A percentile compares a stretch with the other conserved stretches of the same genome.
These are phyloP conservation scores for Lydus trimaculatus DNA, from an alignment of 2,888 invertebrate species.

Conservation along the genomic window DNA sequence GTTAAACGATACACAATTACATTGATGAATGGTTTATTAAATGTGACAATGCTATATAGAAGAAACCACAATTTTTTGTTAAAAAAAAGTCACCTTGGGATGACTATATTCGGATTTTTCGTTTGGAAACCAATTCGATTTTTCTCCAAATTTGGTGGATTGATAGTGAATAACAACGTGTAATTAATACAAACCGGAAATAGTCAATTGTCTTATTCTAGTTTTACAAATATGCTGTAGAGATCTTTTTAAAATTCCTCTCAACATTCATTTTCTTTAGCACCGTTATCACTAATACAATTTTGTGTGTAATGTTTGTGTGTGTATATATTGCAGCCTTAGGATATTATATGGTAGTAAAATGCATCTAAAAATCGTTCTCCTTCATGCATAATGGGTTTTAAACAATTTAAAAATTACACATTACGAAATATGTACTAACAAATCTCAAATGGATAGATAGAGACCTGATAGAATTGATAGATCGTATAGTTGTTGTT, in stretches of 20 bases:
- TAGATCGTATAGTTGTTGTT: neutral
- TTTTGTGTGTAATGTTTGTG: neutral
- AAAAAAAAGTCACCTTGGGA: neutral
- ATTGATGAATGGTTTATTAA: neutral
- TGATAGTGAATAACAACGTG: too few relatives aligned
- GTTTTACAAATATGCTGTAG: too few relatives aligned
- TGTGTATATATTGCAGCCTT: neutral
- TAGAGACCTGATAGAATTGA: neutral
- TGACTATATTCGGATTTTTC: neutral
- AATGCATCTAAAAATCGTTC: neutral
- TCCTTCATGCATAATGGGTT: neutral
- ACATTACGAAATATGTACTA: slow-evolving; percentile 6
- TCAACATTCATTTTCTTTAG: neutral
- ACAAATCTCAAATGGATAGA: neutral
- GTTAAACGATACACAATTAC: neutral
- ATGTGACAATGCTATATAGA: neutral
- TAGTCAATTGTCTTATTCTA: too few relatives aligned
- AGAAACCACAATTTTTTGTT: neutral
- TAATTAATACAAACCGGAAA: too few relatives aligned
- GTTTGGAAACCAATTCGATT: too few relatives aligned
- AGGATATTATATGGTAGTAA: neutral
- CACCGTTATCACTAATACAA: neutral
- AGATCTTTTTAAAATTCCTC: neutral
- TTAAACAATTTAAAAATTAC: slow-evolving; percentile 2
- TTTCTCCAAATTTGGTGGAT: too few relatives aligned